Evolutionary conservation across 1,140 invertebrate species (phyloP).

Genomic region (Macrobrachium nipponense): DNA sequence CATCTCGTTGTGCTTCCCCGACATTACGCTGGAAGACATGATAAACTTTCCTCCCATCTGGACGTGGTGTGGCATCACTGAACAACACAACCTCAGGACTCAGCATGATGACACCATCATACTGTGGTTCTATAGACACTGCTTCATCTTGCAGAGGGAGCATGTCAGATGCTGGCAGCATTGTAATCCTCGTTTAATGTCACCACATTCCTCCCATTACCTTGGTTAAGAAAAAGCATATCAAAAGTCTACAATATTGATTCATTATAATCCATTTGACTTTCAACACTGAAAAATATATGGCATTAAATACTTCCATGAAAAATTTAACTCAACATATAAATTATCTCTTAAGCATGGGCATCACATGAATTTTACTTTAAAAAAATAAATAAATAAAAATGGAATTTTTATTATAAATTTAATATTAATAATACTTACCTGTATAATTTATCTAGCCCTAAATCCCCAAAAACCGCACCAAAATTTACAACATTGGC

Average conservation of each 20-base stretch:
- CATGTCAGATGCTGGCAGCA: constrained; percentile 49
- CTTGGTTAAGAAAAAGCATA: neutral
- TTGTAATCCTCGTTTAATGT: constrained; percentile 15
- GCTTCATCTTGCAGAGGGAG: constrained; percentile 47
- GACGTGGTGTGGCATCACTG: constrained; percentile 55
- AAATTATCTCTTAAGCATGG: too few species aligned
- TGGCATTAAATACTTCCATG: too few species aligned
- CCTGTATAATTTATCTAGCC: too few species aligned
- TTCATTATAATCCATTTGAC: neutral
- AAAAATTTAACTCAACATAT: too few species aligned
- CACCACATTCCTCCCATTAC: constrained; percentile 8
- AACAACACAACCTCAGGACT: constrained; percentile 56
- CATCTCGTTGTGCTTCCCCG: constrained; percentile 42
- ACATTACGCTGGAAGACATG: constrained; percentile 51
- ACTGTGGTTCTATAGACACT: constrained; percentile 54
- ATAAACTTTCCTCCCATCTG: constrained; percentile 57
- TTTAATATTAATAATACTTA: too few species aligned
- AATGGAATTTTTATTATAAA: too few species aligned
- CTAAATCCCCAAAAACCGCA: too few species aligned
- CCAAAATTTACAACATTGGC: too few species aligned
- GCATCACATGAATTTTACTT: too few species aligned
- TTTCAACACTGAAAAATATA: neutral
- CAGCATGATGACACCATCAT: constrained; percentile 61
- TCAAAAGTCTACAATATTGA: neutral
- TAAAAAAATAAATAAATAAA: too few species aligned